A percentile compares a stretch with the other conserved stretches of the same genome.
Conservation (phyloP, 2,113 vertebrate species). For the Centrocercus urophasianus region DNA sequence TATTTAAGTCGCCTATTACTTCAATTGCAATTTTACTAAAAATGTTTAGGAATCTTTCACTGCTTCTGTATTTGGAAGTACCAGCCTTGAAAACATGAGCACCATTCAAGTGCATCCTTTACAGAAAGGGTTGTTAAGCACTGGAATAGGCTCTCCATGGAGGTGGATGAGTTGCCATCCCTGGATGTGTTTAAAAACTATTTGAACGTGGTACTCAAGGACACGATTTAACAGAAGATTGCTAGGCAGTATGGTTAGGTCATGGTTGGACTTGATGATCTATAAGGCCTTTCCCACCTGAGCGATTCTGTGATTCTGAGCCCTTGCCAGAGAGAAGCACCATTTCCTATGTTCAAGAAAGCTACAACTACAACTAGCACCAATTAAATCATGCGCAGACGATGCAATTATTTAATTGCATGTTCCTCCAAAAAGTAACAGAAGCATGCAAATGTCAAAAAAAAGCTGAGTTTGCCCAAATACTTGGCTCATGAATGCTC, state of each 20-base stretch:
- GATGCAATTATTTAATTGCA: fast-evolving
- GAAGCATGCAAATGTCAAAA: not conserved
- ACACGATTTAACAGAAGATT: too few relatives aligned
- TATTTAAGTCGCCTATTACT: not conserved
- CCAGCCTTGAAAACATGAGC: not conserved
- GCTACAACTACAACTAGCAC: not conserved
- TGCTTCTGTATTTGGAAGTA: not conserved
- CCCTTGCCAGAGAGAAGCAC: not conserved
- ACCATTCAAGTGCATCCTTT: not conserved
- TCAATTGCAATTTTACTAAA: not conserved
- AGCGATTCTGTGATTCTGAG: too few relatives aligned
- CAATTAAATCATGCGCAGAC: not conserved
- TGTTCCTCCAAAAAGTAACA: not conserved
- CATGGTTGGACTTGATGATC: too few relatives aligned
- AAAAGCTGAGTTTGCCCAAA: not conserved
- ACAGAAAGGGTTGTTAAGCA: too few relatives aligned
- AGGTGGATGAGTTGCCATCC: too few relatives aligned
- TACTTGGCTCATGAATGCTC: not conserved
- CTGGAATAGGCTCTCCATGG: too few relatives aligned
- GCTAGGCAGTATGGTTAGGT: too few relatives aligned
- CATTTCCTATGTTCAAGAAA: not conserved
- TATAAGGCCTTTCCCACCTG: too few relatives aligned
- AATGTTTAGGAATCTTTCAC: not conserved
- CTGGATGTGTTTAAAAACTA: too few relatives aligned
- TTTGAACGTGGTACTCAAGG: too few relatives aligned